These are phyloP conservation scores for Cosmia trapezina DNA, from an alignment of 2,888 invertebrate species.

Conservation along the genomic window DNA sequence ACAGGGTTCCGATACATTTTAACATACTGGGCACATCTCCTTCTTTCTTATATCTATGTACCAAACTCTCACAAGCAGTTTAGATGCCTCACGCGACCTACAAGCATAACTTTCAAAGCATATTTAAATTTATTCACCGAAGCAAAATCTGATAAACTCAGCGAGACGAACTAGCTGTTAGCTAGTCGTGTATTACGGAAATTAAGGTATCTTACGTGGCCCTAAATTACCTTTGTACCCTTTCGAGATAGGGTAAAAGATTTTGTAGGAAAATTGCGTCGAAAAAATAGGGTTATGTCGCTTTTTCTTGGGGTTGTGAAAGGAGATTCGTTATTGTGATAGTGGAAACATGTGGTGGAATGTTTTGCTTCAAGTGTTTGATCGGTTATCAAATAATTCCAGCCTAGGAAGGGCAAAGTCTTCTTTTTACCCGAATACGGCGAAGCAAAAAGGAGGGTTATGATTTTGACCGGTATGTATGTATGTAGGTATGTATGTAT, in stretches of 20 bases:
- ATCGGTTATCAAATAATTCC: neutral
- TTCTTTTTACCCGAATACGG: too few species aligned
- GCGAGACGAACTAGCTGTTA: conserved; percentile 31
- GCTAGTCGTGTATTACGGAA: conserved; percentile 49
- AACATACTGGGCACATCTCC: too few species aligned
- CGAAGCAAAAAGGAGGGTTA: too few species aligned
- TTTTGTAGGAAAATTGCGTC: conserved; percentile 21
- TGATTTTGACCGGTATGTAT: too few species aligned
- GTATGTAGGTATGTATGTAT: too few species aligned
- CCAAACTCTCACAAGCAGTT: conserved; percentile 6
- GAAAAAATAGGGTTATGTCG: conserved; percentile 37
- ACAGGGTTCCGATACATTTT: too few species aligned
- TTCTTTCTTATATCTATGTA: too few species aligned
- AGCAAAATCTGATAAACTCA: conserved; percentile 59
- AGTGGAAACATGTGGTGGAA: neutral
- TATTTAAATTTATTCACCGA: conserved; percentile 63
- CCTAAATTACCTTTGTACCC: conserved; percentile 30
- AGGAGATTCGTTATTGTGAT: conserved; percentile 19
- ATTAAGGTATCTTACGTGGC: conserved; percentile 48
- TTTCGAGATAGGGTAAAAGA: conserved; percentile 16
- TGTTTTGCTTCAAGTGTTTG: neutral
- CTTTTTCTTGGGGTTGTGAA: conserved; percentile 4
- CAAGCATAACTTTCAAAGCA: conserved; percentile 42
- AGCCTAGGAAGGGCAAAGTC: neutral
- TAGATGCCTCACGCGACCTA: neutral